Base-by-base conservation (phyloP, 1,140 invertebrate genomes). In the Drosophila navojoa region DNA sequence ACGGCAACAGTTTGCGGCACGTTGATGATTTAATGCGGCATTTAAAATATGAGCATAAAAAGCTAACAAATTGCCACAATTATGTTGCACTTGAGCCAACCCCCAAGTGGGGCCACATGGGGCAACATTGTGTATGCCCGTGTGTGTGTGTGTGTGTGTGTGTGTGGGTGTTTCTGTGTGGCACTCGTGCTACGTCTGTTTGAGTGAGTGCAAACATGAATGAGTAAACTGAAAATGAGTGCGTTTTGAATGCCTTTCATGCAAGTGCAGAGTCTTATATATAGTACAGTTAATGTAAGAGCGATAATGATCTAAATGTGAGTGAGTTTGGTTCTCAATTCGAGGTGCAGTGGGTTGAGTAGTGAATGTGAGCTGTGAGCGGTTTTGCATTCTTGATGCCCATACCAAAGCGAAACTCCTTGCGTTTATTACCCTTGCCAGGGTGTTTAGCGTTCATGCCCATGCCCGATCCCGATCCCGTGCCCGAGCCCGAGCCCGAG, bases 351-450 rank as follows among this genome's bases (percentile, higher is more conserved):
- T 35, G 9, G 0, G 3, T 2, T 38, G 35, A 38, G 11, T 58
- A 50, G 53, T 13, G 5, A 32, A 7, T 50, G 16, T 57, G 42
- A n/a, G n/a, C 15, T 45, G 42, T 45, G 42, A 42, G 32, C 16
- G n/a, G n/a, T 52, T 63, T 71, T 45, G 27, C 70, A 38, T 63
- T n/a, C 32, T 38, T 22, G 38, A 54, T 66, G 69, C 73, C 93
- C 76, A 93, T 93, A 93, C 94, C 93, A 92, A 94, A 94, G 93
- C 92, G 93, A 92, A 94, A 93, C 63, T 93, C 92, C 93, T 94
- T 91, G 77, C 81, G 85, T 71, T 76, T 87, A 85, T 79, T 45
- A 59, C 58, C 53, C 67, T 54, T 60, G 58, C 52, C 52, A 32
- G 50, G 27, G 25, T 45, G 0, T 53, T 38, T 61, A 50, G 61